These are phyloP conservation scores for Pseudoatta argentina DNA, from an alignment of 1,140 invertebrate genomes.

Conservation along the genomic window DNA sequence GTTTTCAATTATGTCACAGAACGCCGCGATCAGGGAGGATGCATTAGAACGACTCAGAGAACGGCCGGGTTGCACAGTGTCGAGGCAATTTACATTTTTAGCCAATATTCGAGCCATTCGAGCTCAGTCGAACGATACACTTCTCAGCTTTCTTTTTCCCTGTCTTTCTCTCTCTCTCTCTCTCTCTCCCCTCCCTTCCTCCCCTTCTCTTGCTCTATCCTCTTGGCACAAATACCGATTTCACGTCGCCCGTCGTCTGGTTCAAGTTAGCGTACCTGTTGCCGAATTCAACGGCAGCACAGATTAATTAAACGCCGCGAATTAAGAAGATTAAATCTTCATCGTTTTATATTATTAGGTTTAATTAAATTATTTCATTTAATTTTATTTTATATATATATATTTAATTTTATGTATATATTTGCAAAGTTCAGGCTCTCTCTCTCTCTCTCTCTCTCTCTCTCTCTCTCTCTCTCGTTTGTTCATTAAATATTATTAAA, in stretches of 20 bases:
- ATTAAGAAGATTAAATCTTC: neutral
- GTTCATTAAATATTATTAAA: neutral
- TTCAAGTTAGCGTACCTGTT: conserved; percentile 62
- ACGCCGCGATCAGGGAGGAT: conserved; percentile 46
- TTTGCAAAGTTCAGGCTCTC: neutral
- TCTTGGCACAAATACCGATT: conserved; percentile 43
- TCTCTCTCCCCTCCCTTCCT: neutral
- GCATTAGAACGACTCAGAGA: conserved; percentile 63
- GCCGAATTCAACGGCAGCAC: conserved; percentile 35
- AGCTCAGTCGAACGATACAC: conserved; percentile 52
- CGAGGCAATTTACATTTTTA: conserved; percentile 83
- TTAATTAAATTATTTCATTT: neutral
- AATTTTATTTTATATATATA: neutral
- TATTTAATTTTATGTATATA: neutral
- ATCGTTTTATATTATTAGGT: neutral
- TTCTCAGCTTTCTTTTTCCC: conserved; percentile 3
- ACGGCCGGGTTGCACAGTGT: conserved; percentile 55
- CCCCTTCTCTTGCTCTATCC: neutral
- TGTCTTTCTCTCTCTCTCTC: neutral
- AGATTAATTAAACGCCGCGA: neutral
- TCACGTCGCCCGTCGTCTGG: conserved; percentile 48
- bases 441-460: too few species aligned
- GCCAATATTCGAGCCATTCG: conserved; percentile 78
- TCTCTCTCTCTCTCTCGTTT: neutral
- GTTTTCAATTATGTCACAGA: conserved; percentile 82